A percentile compares a stretch with the other conserved stretches of the same genome.
Conservation (phyloP, 1,140 invertebrate species). For the Drosophila triauraria region DNA sequence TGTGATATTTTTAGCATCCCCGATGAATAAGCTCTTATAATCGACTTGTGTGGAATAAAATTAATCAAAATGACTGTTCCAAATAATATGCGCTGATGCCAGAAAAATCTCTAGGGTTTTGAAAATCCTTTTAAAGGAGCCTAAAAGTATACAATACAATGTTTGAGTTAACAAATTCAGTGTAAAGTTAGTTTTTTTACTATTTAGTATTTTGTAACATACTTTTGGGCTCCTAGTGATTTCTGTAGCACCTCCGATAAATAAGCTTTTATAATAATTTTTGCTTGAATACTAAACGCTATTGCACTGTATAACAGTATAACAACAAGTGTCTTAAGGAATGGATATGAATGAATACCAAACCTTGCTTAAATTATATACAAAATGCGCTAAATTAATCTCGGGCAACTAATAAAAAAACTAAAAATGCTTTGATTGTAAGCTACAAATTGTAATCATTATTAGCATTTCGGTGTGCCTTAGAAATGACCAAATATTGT, state of each 20-base stretch:
- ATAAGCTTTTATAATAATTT: neutral
- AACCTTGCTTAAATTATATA: neutral
- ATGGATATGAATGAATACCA: neutral
- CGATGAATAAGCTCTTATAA: no score
- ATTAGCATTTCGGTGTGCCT: slow-evolving; percentile 11
- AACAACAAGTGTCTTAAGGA: neutral
- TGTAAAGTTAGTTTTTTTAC: no score
- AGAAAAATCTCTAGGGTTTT: no score
- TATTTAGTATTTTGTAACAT: no score
- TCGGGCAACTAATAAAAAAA: neutral
- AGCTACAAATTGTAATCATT: neutral
- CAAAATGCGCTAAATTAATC: neutral
- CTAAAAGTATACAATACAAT: no score
- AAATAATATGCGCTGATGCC: neutral
- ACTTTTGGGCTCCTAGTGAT: no score
- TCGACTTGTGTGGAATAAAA: no score
- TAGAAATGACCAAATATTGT: slow-evolving; percentile 3
- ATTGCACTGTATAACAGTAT: slow-evolving; percentile 7
- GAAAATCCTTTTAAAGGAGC: no score
- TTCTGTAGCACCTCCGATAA: neutral
- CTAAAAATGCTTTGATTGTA: slow-evolving; percentile 2
- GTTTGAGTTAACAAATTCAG: no score
- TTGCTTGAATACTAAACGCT: neutral
- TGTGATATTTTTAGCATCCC: no score
- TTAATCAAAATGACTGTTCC: neutral